phyloP scores from a whole-genome alignment of 2,113 vertebrate species.

The Megaceryle torquata region DNA sequence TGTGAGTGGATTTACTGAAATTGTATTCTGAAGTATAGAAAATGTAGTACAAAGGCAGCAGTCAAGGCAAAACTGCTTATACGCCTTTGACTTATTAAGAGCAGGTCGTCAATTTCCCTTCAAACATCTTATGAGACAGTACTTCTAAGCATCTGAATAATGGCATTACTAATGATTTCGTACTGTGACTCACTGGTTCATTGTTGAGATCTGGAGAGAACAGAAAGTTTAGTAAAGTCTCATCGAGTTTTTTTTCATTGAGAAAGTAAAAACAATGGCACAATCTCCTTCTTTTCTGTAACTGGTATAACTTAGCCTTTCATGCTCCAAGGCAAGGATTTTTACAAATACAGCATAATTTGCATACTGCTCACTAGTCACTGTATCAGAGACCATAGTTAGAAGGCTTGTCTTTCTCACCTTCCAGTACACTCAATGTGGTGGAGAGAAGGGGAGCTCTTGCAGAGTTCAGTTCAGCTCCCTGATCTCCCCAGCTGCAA shows the following conservation, averaged over 20 bases:
- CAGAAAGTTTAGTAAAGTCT: neutral
- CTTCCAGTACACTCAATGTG: accelerated
- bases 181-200: neutral
- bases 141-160: neutral
- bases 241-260: neutral
- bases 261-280: neutral
- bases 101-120: neutral
- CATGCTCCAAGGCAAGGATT: neutral
- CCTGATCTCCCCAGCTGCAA: neutral
- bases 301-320: neutral
- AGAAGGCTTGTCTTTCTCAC: neutral
- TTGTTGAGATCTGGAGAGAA: neutral
- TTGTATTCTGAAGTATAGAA: neutral
- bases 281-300: neutral
- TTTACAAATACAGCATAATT: neutral
- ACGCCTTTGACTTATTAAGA: neutral
- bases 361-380: neutral
- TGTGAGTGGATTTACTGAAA: neutral
- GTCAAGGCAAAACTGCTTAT: neutral
- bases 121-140: neutral
- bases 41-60: neutral
- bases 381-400: neutral
- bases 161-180: neutral
- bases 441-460: neutral
- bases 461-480: neutral